A percentile compares a stretch with the other conserved stretches of the same genome.
These are phyloP conservation scores for Fregata magnificens DNA, from an alignment of 2,113 vertebrate genomes.

Conservation along the genomic window DNA sequence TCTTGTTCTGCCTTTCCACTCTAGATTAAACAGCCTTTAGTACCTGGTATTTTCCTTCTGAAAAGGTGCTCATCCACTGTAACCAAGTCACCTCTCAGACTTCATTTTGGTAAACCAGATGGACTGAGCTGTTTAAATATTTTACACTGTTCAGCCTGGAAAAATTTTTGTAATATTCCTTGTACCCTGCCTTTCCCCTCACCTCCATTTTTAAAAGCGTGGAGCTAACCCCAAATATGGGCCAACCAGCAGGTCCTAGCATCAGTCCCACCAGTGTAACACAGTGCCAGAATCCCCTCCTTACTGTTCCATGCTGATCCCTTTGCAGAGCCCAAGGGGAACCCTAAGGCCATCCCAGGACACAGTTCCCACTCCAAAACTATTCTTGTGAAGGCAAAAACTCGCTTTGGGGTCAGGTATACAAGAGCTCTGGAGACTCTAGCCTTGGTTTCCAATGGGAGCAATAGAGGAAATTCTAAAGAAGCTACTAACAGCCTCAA, in stretches of 20 bases:
- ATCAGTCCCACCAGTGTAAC: not conserved
- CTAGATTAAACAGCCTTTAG: not conserved
- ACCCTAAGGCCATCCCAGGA: not conserved
- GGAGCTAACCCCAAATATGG: not conserved
- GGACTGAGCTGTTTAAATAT: not conserved
- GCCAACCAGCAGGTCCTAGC: not conserved
- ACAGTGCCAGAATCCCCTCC: not conserved
- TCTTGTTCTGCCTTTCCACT: not conserved
- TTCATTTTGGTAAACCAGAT: not conserved
- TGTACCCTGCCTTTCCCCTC: not conserved
- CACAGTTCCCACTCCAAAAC: not conserved
- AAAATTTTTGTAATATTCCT: not conserved
- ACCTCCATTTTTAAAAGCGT: not conserved
- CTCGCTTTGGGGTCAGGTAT: not conserved
- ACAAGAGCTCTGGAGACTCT: not conserved
- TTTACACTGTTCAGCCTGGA: not conserved
- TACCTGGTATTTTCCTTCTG: not conserved
- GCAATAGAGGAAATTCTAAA: not conserved
- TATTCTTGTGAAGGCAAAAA: not conserved
- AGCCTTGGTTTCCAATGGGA: not conserved
- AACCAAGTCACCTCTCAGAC: not conserved
- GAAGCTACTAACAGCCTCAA: not conserved
- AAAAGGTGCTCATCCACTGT: not conserved
- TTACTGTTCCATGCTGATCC: not conserved
- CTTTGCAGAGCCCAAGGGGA: not conserved